phyloP scores from a whole-genome alignment of 2,888 invertebrate genomes.

The Hipparchia semele region DNA sequence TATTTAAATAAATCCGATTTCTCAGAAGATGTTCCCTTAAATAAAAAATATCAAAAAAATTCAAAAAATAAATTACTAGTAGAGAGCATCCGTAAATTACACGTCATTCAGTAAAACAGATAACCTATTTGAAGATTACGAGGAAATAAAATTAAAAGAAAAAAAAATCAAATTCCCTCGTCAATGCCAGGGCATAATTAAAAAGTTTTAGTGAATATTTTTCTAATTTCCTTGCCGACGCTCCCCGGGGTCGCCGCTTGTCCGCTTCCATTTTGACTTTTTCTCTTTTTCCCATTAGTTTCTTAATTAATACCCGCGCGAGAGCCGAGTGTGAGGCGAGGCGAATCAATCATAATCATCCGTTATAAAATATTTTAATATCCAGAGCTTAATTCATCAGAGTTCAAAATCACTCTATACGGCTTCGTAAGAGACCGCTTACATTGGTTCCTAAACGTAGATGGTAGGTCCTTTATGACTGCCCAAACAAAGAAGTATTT shows the following conservation, averaged over 20 bases:
- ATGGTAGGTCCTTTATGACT: too few relatives aligned
- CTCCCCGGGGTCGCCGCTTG: slow-evolving; percentile 60
- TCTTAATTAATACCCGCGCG: slow-evolving; percentile 75
- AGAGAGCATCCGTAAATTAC: slow-evolving; percentile 11
- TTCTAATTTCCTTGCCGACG: slow-evolving; percentile 52
- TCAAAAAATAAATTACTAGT: background rate
- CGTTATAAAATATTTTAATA: slow-evolving; percentile 66
- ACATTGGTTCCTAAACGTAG: slow-evolving; percentile 7
- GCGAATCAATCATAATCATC: slow-evolving; percentile 77
- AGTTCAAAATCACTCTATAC: slow-evolving; percentile 19
- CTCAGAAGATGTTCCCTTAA: too few relatives aligned
- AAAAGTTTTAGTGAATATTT: slow-evolving; percentile 45
- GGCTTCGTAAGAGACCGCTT: slow-evolving; percentile 13
- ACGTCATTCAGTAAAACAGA: slow-evolving; percentile 22
- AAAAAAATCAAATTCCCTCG: slow-evolving; percentile 28
- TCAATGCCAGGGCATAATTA: slow-evolving; percentile 43
- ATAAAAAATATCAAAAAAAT: background rate
- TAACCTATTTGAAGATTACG: slow-evolving; percentile 17
- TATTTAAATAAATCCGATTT: too few relatives aligned
- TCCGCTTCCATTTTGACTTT: slow-evolving; percentile 53
- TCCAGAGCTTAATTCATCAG: slow-evolving; percentile 45
- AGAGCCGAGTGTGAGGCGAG: slow-evolving; percentile 53
- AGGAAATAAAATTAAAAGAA: background rate
- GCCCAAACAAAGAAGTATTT: too few relatives aligned
- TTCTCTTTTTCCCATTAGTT: slow-evolving; percentile 73